Base-by-base conservation (phyloP, 1,140 invertebrate species). In the Drosophila orosa region DNA sequence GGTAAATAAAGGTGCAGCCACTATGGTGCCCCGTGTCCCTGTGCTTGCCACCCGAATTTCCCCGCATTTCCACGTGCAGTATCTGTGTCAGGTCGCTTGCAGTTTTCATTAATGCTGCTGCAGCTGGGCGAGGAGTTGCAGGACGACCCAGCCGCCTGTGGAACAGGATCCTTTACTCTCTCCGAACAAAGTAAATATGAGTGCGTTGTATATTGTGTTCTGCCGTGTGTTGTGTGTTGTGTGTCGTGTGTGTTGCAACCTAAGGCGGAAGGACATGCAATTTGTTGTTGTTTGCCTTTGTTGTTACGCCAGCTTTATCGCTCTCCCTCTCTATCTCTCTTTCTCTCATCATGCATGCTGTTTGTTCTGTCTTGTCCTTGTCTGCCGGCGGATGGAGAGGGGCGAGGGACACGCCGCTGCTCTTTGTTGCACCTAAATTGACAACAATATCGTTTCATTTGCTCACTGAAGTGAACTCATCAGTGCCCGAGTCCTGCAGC, bases 401-500 rank as follows among this genome's bases (percentile, higher is more conserved):
- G 48, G 39, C 8, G 19, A 22, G 25, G 40, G 25, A 13, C 39
- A 69, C 19, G 62, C 75, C 84, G 76, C 71, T 84, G 80, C 79
- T 80, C 84, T 89, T 89, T 90, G 84, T 89, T 89, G 84, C 83
- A 87, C 83, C 84, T 87, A 87, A 87, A 87, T 87, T 87, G 84
- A 87, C 83, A 87, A 87, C 83, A 87, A 87, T 87, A 87, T 87
- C 83, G 83, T 87, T 87, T 87, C 83, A 87, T 87, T 87, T 87
- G 83, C 83, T 87, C 83, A 87, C 79, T 87, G 83, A 87, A 87
- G 83, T 87, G 83, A 87, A 87, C 83, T 87, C 83, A 87, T 87
- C 83, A 87, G 84, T 87, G 79, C 62, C 56, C 44, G 78, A 74
- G 74, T 63, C 65, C 72, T 66, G 42, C 55, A 62, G 60, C 60